Conservation (phyloP, 2,797 vertebrate genomes). For the Sebastes trivittatus region DNA sequence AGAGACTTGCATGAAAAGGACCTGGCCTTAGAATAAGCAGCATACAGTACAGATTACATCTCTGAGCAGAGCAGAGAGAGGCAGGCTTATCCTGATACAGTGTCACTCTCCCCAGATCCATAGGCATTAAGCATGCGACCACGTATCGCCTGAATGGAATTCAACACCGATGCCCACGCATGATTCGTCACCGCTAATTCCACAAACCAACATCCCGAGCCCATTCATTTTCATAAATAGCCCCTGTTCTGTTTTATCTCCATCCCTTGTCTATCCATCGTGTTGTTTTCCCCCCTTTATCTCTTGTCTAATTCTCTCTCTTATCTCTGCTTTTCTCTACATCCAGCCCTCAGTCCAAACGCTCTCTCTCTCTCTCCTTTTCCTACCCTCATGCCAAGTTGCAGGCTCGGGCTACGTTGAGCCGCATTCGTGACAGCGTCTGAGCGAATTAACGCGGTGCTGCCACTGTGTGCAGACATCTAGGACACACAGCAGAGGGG, state of each 20-base stretch:
- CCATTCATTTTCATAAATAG: constrained; percentile 68
- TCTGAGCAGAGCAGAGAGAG: constrained; percentile 51
- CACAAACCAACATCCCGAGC: constrained; percentile 53
- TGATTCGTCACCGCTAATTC: constrained; percentile 67
- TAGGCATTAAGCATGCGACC: constrained; percentile 25
- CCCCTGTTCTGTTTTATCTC: constrained; percentile 43
- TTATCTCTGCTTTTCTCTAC: constrained; percentile 47
- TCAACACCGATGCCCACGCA: constrained; percentile 58
- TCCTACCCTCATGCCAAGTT: constrained; percentile 59
- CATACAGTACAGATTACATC: constrained; percentile 58
- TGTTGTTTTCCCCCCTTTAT: constrained; percentile 45
- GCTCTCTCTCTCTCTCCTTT: neutral
- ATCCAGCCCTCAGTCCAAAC: constrained; percentile 17
- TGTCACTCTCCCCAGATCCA: constrained; percentile 51
- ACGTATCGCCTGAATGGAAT: constrained; percentile 55
- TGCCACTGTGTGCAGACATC: constrained; percentile 67
- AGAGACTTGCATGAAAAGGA: constrained; percentile 18
- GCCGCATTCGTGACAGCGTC: constrained; percentile 70
- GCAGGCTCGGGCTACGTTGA: constrained; percentile 50
- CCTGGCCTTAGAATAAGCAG: constrained; percentile 35
- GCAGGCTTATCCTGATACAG: constrained; percentile 59
- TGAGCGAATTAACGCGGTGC: constrained; percentile 70
- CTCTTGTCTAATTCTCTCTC: constrained; percentile 58
- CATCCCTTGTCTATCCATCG: constrained; percentile 34
- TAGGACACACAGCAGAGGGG: constrained; percentile 65